phyloP scores from a whole-genome alignment of 2,888 invertebrate genomes.

The Eilema caniola region DNA sequence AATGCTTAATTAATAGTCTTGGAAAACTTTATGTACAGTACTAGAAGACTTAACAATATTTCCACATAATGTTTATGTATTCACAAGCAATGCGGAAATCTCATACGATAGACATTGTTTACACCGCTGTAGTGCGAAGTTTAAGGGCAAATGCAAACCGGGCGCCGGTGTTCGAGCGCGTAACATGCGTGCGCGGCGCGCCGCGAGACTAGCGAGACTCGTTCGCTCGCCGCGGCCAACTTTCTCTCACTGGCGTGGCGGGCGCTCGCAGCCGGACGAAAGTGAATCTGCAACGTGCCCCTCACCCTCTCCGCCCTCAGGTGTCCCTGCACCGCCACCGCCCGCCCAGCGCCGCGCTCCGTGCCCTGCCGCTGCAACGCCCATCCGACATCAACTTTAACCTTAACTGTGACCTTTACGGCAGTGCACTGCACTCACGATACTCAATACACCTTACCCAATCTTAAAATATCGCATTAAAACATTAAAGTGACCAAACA shows the following conservation, averaged over 20 bases:
- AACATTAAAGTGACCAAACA: background rate
- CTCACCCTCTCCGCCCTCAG: conserved; percentile 65
- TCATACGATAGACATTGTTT: conserved; percentile 66
- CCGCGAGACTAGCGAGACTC: conserved; percentile 82
- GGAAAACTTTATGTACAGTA: conserved; percentile 36
- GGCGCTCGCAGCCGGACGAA: conserved; percentile 83
- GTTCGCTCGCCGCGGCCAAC: conserved; percentile 86
- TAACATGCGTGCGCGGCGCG: conserved; percentile 77
- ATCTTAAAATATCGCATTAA: conserved; percentile 36
- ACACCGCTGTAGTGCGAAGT: conserved; percentile 58
- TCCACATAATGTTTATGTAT: conserved; percentile 56
- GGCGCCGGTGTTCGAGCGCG: conserved; percentile 65
- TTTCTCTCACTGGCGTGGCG: conserved; percentile 87
- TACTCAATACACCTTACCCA: conserved; percentile 40
- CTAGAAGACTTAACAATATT: conserved; percentile 53
- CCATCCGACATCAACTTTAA: conserved; percentile 82
- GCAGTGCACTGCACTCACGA: conserved; percentile 78
- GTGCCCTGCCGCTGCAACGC: conserved; percentile 67
- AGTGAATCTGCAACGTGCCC: conserved; percentile 85
- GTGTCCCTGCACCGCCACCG: conserved; percentile 72
- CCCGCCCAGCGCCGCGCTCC: conserved; percentile 64
- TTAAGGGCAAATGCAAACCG: conserved; percentile 64
- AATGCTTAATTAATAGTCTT: conserved; percentile 45
- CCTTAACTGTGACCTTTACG: conserved; percentile 84
- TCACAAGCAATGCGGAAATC: conserved; percentile 65